Evolutionary conservation across 2,113 vertebrate species (phyloP).

Genomic region (Sarotherodon lohbergeri): DNA sequence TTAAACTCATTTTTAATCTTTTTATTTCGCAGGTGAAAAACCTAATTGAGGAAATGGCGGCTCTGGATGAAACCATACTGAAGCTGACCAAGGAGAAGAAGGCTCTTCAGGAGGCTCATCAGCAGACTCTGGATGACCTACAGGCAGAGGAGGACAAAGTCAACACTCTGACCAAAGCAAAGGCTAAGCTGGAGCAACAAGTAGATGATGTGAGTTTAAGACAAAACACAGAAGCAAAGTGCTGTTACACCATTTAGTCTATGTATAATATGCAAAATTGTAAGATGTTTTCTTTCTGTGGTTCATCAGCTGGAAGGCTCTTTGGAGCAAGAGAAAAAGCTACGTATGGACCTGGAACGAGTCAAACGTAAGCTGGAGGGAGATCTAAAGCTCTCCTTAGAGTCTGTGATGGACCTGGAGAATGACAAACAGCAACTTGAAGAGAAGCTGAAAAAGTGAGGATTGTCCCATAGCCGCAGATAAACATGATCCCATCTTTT

Average conservation of each 20-base stretch:
- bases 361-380: conserved; percentile 89
- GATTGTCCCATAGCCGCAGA: not conserved
- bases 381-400: conserved; percentile 87
- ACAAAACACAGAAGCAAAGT: not conserved
- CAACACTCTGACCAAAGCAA: conserved; percentile 85
- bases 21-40: conserved; percentile 83
- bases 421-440: conserved; percentile 93
- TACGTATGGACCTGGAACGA: conserved; percentile 89
- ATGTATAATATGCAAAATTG: not conserved
- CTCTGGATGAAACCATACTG: conserved; percentile 83
- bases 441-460: conserved; percentile 90
- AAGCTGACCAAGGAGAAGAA: conserved; percentile 84
- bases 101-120: not conserved
- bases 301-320: conserved; percentile 84
- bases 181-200: conserved; percentile 90
- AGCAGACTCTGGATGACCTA: not conserved
- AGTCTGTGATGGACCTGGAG: conserved; percentile 86
- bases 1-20: not conserved
- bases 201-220: conserved; percentile 84
- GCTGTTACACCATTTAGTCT: not conserved
- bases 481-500: not conserved
- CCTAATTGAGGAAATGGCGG: conserved; percentile 89
- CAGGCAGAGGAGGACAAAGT: not conserved
- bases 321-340: conserved; percentile 92
- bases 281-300: not conserved